phyloP scores from a whole-genome alignment of 1,140 invertebrate species.

The Ceratina calcarata region DNA sequence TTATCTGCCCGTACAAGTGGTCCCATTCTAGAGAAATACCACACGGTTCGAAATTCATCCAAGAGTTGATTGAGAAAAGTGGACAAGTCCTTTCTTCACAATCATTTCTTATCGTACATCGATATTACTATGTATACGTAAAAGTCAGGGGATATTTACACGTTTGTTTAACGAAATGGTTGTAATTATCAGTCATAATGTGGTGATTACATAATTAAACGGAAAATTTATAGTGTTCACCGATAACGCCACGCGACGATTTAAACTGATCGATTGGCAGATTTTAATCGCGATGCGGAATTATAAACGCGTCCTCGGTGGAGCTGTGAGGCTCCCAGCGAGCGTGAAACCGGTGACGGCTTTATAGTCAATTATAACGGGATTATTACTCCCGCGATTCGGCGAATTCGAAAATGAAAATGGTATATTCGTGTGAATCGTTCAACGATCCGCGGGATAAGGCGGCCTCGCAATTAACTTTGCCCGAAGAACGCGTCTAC shows the following conservation, averaged over 20 bases:
- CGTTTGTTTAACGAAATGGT: background rate
- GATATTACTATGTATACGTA: no score
- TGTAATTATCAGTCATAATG: background rate
- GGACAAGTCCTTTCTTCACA: no score
- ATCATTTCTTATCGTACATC: no score
- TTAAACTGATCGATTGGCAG: background rate
- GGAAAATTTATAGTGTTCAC: background rate
- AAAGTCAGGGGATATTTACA: no score
- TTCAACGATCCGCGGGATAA: conserved; percentile 45
- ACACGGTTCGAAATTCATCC: no score
- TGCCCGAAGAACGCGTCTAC: conserved; percentile 33
- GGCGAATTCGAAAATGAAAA: conserved; percentile 22
- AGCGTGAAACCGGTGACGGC: background rate
- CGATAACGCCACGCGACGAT: background rate
- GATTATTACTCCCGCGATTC: conserved; percentile 16
- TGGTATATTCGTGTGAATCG: conserved; percentile 17
- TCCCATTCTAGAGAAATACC: background rate
- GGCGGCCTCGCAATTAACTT: conserved; percentile 29
- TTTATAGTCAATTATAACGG: conserved; percentile 28
- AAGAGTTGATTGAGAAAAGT: no score
- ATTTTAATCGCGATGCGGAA: conserved; percentile 10
- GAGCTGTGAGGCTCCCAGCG: background rate
- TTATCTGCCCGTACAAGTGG: conserved; percentile 33
- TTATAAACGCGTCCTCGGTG: conserved; percentile 6
- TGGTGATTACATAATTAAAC: conserved; percentile 1